These are phyloP conservation scores for Iselma pallidipennis DNA, from an alignment of 2,888 invertebrate genomes.

Conservation along the genomic window DNA sequence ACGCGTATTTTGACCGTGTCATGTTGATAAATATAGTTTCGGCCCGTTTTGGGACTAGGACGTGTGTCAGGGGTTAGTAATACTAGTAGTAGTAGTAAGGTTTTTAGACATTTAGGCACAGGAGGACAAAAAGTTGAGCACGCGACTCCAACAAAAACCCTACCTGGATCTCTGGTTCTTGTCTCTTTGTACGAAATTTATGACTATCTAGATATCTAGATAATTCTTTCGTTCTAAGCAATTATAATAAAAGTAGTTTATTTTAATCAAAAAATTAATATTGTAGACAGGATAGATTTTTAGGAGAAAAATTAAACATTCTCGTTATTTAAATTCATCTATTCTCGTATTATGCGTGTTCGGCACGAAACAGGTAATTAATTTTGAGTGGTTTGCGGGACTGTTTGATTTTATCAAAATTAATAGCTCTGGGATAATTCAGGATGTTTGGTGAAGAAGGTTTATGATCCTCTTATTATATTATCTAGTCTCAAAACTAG, in stretches of 20 bases:
- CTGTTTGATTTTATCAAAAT: constrained; percentile 3
- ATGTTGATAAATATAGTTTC: constrained; percentile 14
- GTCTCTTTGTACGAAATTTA: not conserved
- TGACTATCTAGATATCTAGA: no score
- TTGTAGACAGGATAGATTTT: no score
- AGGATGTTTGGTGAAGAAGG: not conserved
- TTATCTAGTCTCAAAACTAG: not conserved
- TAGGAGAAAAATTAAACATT: no score
- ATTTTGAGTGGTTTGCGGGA: constrained; percentile 3
- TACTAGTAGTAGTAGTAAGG: not conserved
- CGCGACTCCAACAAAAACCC: not conserved
- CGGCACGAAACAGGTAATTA: constrained; percentile 3
- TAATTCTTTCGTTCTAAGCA: no score
- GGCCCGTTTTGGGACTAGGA: constrained; percentile 24
- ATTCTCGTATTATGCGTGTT: not conserved
- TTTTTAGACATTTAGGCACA: not conserved
- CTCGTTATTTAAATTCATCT: not conserved
- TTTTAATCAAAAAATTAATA: no score
- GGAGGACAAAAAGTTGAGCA: not conserved
- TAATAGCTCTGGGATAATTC: constrained; percentile 1
- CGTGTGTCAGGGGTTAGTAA: not conserved
- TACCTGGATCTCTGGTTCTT: not conserved
- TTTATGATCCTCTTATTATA: constrained; percentile 2
- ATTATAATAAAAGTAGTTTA: no score
- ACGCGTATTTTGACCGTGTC: constrained; percentile 11